A percentile compares a stretch with the other conserved stretches of the same genome.
Conservation (phyloP, 2,888 invertebrate genomes). For the Epiblema foenella region DNA sequence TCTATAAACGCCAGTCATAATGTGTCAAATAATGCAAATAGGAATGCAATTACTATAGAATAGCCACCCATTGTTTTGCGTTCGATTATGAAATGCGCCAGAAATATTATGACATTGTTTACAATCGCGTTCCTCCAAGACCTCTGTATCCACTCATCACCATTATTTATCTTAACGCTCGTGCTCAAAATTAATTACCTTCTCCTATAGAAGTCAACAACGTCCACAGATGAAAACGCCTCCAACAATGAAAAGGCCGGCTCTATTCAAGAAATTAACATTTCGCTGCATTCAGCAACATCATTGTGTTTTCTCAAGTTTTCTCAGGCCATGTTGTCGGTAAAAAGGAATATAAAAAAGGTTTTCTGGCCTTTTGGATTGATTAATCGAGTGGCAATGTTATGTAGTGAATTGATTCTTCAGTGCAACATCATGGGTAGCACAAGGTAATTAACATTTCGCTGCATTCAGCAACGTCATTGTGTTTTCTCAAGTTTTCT, state of each 20-base stretch:
- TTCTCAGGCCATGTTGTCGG: conserved; percentile 1
- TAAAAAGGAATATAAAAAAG: conserved; percentile 7
- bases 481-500: conserved; percentile 22
- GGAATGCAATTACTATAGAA: no score
- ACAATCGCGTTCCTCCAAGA: neutral
- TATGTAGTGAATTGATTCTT: neutral
- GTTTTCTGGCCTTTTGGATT: conserved; percentile 3
- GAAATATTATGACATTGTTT: neutral
- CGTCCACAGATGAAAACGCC: conserved; percentile 30
- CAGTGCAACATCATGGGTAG: neutral
- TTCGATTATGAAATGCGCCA: no score
- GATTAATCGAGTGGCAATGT: conserved; percentile 22
- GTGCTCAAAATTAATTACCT: conserved; percentile 26
- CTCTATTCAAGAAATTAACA: conserved; percentile 38
- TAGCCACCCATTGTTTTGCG: no score
- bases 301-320: conserved; percentile 31
- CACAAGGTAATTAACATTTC: conserved; percentile 40
- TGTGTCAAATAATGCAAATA: no score
- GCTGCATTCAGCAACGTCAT: conserved; percentile 37
- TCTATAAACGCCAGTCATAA: no score
- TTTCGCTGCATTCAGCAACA: conserved; percentile 36
- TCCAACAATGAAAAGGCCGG: conserved; percentile 20
- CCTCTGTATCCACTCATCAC: neutral
- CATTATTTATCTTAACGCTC: neutral
- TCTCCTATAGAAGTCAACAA: conserved; percentile 24